Percentiles rank a stretch among this genome's conserved stretches.
Evolutionary conservation across 1,140 invertebrate genomes (phyloP).

Genomic region (Tetragnatha versicolor): DNA sequence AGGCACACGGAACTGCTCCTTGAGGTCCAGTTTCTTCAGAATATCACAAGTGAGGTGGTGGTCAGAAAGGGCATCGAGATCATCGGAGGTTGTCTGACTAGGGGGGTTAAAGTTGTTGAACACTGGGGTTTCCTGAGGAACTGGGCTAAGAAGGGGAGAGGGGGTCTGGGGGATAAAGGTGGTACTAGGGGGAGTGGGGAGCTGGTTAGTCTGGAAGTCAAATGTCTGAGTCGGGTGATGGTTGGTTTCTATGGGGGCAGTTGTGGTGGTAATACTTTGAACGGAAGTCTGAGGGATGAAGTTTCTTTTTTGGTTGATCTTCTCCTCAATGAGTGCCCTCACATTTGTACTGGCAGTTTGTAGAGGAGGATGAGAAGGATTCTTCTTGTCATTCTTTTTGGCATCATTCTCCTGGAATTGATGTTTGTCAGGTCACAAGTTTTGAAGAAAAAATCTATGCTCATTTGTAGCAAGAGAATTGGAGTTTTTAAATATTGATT

Average conservation of each 20-base stretch:
- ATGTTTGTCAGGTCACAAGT: no score
- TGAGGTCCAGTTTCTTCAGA: slow-evolving; percentile 50
- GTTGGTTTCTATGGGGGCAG: background rate
- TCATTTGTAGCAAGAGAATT: background rate
- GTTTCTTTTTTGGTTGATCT: slow-evolving; percentile 84
- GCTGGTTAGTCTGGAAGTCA: slow-evolving; percentile 24
- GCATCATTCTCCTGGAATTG: slow-evolving; percentile 77
- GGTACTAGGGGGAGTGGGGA: background rate
- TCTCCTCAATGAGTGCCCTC: slow-evolving; percentile 86
- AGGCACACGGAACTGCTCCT: slow-evolving; percentile 52
- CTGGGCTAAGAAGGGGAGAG: slow-evolving; percentile 42
- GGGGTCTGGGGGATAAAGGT: slow-evolving; percentile 20
- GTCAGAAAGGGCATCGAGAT: slow-evolving; percentile 34
- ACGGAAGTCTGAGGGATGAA: slow-evolving; percentile 63
- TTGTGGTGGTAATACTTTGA: background rate
- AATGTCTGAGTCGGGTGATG: slow-evolving; percentile 26
- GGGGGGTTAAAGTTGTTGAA: slow-evolving; percentile 38
- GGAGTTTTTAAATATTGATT: background rate
- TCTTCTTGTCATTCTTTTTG: slow-evolving; percentile 85
- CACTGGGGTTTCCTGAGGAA: slow-evolving; percentile 36
- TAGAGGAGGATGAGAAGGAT: slow-evolving; percentile 70
- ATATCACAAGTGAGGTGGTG: slow-evolving; percentile 18
- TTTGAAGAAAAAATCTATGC: no score
- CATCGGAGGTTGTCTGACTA: slow-evolving; percentile 40
- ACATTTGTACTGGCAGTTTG: slow-evolving; percentile 88